phyloP scores from a whole-genome alignment of 2,113 vertebrate species.

The human region DNA sequence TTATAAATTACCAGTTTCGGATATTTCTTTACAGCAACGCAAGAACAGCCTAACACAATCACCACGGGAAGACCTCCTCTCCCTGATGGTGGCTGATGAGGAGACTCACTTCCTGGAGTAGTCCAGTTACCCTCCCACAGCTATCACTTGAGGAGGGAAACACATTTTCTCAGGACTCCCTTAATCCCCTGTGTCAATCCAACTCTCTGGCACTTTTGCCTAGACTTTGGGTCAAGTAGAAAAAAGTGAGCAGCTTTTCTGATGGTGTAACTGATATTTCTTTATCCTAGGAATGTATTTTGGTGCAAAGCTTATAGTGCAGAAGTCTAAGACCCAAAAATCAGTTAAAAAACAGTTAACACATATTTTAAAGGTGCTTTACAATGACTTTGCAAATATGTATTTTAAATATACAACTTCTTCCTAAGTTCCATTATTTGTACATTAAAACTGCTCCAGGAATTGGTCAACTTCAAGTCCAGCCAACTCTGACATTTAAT shows the following conservation, averaged over 20 bases:
- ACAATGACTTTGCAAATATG: neutral
- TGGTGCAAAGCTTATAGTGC: neutral
- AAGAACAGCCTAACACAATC: too few relatives aligned
- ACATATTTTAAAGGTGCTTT: neutral
- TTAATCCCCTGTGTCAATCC: neutral
- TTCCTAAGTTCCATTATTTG: neutral
- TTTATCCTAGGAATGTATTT: neutral
- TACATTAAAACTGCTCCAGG: neutral
- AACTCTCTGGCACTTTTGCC: neutral
- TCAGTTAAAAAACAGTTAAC: neutral
- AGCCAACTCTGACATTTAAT: neutral
- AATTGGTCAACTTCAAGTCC: neutral
- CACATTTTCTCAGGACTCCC: neutral
- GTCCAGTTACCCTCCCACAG: neutral
- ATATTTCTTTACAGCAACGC: too few relatives aligned
- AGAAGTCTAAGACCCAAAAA: neutral
- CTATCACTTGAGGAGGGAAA: neutral
- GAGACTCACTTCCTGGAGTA: neutral
- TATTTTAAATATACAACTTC: neutral
- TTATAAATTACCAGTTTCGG: too few relatives aligned
- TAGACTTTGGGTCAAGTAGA: neutral
- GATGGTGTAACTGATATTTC: neutral
- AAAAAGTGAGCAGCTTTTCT: neutral
- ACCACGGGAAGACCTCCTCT: too few relatives aligned
- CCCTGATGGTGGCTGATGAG: fast-evolving